These are phyloP conservation scores for Cantharis flavilabris DNA, from an alignment of 2,888 invertebrate species.

Conservation along the genomic window DNA sequence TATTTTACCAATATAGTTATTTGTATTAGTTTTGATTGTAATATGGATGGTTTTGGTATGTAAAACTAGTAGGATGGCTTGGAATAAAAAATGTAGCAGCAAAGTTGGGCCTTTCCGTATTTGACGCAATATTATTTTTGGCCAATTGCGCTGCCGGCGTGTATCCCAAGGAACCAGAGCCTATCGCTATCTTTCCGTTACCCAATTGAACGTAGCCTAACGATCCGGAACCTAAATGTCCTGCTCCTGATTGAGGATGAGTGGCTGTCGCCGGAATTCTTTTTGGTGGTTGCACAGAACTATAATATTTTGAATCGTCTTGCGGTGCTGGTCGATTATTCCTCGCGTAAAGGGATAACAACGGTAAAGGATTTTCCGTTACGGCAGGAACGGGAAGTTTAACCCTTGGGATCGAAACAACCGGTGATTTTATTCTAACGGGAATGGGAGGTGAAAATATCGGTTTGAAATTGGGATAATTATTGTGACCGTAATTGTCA, in stretches of 20 bases:
- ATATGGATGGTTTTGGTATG: neutral
- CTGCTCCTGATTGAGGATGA: constrained; percentile 38
- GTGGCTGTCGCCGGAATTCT: neutral
- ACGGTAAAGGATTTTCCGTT: neutral
- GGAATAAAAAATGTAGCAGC: neutral
- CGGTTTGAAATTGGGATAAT: neutral
- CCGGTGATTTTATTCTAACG: neutral
- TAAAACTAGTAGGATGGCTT: neutral
- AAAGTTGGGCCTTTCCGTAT: neutral
- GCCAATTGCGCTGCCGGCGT: constrained; percentile 20
- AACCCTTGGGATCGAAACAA: neutral
- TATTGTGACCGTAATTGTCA: neutral
- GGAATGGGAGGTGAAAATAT: neutral
- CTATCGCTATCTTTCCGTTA: constrained; percentile 50
- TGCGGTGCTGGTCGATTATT: neutral
- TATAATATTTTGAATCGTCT: neutral
- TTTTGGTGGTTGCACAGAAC: neutral
- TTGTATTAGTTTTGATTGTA: neutral
- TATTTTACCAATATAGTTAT: no score
- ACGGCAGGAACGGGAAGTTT: neutral
- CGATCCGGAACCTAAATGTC: constrained; percentile 50
- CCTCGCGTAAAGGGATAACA: neutral
- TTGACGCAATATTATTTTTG: neutral
- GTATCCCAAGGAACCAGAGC: constrained; percentile 52
- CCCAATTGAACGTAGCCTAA: constrained; percentile 50